Evolutionary conservation across 2,113 vertebrate genomes (phyloP).

Genomic region (Rhinopomastus cyanomelas): DNA sequence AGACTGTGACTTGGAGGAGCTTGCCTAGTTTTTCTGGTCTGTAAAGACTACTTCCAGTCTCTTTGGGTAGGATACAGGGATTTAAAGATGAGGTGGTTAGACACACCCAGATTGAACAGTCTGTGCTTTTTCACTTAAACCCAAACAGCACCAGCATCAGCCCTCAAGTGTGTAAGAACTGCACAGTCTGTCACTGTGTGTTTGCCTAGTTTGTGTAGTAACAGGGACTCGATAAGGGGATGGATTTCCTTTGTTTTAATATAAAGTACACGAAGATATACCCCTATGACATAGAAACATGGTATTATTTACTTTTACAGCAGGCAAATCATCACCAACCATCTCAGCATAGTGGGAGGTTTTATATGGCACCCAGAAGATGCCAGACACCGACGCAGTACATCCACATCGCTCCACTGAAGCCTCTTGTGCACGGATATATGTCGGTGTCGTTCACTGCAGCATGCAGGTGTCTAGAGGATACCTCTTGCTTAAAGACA

Average conservation of each 20-base stretch:
- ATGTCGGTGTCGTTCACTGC: not conserved
- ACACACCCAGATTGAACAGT: not conserved
- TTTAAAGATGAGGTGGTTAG: not conserved
- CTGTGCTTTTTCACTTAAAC: not conserved
- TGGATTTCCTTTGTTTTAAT: not conserved
- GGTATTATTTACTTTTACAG: not conserved
- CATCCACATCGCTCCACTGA: not conserved
- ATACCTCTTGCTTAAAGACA: not conserved
- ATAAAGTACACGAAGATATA: not conserved
- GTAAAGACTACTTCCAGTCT: not conserved
- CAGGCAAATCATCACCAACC: not conserved
- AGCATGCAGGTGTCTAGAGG: not conserved
- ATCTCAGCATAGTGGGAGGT: not conserved
- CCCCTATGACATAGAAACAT: not conserved
- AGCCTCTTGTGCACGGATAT: not conserved
- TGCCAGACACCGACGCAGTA: not conserved
- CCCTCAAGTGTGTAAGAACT: not conserved
- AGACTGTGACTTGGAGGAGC: not conserved
- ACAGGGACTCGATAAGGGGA: not conserved
- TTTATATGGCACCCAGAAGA: conserved; percentile 8
- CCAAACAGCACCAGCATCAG: not conserved
- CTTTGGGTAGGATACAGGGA: not conserved
- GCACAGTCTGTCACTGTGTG: not conserved
- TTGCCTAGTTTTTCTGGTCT: not conserved
- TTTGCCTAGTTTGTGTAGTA: not conserved